phyloP scores from a whole-genome alignment of 2,797 vertebrate species.

The Mus spretus region DNA sequence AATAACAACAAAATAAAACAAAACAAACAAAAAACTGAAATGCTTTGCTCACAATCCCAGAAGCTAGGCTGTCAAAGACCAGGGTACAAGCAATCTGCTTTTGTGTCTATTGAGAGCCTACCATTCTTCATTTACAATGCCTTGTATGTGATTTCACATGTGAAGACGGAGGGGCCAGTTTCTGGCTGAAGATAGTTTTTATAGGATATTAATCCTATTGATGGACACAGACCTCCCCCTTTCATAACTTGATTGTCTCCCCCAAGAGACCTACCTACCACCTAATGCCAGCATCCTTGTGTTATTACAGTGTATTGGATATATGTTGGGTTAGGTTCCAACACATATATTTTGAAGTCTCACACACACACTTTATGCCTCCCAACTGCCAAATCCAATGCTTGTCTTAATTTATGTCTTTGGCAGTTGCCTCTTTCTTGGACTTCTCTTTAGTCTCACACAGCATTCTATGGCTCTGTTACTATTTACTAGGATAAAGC shows the following conservation, averaged over 20 bases:
- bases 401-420: conserved; percentile 37
- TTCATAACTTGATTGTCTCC: neutral
- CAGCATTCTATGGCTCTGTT: neutral
- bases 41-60: neutral
- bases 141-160: neutral
- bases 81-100: neutral
- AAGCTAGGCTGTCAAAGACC: neutral
- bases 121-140: neutral
- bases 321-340: neutral
- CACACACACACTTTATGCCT: neutral
- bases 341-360: neutral
- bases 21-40: neutral
- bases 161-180: neutral
- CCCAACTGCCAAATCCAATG: neutral
- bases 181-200: neutral
- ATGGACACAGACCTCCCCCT: neutral
- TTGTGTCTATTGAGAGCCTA: neutral
- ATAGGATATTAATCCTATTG: neutral
- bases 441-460: conserved; percentile 51
- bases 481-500: neutral
- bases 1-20: neutral
- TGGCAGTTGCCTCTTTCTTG: neutral
- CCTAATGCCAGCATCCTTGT: neutral
- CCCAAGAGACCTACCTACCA: neutral
- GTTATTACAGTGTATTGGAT: neutral